These are phyloP conservation scores for Podabrus alpinus DNA, from an alignment of 2,888 invertebrate species.

Conservation along the genomic window DNA sequence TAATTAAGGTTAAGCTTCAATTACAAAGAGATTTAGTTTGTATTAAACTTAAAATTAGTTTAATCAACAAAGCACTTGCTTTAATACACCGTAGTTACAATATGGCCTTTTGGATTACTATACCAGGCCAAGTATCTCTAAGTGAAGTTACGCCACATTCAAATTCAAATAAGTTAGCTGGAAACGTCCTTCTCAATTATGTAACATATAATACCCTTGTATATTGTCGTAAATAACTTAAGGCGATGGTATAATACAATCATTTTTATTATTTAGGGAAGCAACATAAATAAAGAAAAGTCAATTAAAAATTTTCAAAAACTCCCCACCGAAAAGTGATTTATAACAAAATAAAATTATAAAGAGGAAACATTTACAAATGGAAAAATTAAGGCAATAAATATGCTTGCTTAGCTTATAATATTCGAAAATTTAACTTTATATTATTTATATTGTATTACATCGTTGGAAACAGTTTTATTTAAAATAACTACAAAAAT, in stretches of 20 bases:
- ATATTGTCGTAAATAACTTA: background rate
- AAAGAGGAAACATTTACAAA: too few species aligned
- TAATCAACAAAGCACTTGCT: background rate
- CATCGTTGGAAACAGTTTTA: too few species aligned
- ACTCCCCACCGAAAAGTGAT: too few species aligned
- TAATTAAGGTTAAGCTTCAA: slow-evolving; percentile 9
- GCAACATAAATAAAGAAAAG: background rate
- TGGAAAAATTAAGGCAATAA: too few species aligned
- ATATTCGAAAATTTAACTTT: too few species aligned
- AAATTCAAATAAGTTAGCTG: background rate
- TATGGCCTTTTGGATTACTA: background rate
- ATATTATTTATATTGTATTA: too few species aligned
- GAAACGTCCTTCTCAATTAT: background rate
- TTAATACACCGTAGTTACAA: background rate
- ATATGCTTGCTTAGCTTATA: too few species aligned
- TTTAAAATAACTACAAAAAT: too few species aligned
- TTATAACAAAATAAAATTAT: too few species aligned
- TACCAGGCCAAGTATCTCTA: background rate
- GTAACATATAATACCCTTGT: background rate
- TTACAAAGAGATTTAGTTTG: slow-evolving; percentile 13
- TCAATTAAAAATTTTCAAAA: too few species aligned
- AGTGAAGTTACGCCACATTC: background rate
- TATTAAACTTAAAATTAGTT: slow-evolving; percentile 13
- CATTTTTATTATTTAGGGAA: background rate
- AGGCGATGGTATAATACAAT: background rate